phyloP scores from a whole-genome alignment of 2,113 vertebrate genomes.

The Rattus rattus region DNA sequence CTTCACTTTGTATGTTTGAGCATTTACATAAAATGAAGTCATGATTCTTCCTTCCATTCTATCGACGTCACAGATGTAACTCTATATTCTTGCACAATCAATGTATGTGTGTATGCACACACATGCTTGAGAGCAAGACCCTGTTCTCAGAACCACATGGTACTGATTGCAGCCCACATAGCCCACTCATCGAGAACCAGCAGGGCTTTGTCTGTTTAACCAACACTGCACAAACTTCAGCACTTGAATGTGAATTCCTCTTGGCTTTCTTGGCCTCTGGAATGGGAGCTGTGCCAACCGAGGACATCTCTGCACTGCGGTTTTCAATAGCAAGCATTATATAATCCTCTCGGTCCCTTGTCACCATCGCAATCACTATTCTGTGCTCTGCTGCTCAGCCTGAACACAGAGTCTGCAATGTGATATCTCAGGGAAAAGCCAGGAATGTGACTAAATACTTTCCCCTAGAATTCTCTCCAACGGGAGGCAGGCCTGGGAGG shows the following conservation, averaged over 20 bases:
- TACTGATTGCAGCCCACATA: constrained; percentile 43
- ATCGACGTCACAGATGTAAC: not conserved
- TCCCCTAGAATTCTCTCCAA: constrained; percentile 45
- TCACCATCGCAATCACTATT: constrained; percentile 26
- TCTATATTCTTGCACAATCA: not conserved
- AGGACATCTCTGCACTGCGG: not conserved
- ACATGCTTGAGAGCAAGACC: not conserved
- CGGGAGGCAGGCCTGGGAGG: not conserved
- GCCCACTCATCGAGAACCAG: not conserved
- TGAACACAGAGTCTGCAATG: constrained; percentile 70
- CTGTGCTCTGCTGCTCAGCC: constrained; percentile 62
- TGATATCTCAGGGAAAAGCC: constrained; percentile 65
- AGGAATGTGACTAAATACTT: constrained; percentile 75
- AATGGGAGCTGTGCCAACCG: constrained; percentile 13
- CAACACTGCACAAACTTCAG: not conserved
- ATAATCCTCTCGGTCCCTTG: constrained; percentile 35
- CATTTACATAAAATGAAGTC: constrained; percentile 36
- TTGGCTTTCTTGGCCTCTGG: constrained; percentile 57
- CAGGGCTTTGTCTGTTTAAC: not conserved
- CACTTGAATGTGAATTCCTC: constrained; percentile 50
- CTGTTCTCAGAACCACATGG: constrained; percentile 4
- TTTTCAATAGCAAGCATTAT: not conserved
- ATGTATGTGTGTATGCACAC: not conserved
- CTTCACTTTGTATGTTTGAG: constrained; percentile 19
- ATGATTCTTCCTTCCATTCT: not conserved